These are phyloP conservation scores for Metopia argyrocephala DNA, from an alignment of 2,888 invertebrate genomes.

Conservation along the genomic window DNA sequence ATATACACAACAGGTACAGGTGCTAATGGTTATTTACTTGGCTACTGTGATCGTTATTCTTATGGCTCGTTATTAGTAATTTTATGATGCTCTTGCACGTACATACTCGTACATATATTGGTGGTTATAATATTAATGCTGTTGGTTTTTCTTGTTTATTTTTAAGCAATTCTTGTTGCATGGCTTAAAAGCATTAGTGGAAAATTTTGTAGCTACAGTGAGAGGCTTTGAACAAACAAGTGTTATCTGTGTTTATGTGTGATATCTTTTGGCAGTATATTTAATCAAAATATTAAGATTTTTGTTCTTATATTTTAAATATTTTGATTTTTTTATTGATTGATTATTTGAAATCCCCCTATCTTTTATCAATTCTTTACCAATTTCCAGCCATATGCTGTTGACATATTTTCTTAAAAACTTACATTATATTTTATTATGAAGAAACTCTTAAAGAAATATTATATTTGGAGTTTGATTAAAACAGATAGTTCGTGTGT, in stretches of 20 bases:
- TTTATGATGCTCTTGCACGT: background rate
- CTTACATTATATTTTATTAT: conserved; percentile 30
- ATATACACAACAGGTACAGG: background rate
- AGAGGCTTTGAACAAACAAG: too few species aligned
- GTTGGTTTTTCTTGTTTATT: conserved; percentile 4
- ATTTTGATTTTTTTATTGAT: too few species aligned
- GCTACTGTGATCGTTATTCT: background rate
- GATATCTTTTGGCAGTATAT: too few species aligned
- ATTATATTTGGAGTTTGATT: conserved; percentile 29
- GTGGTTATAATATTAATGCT: background rate
- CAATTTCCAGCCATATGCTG: background rate
- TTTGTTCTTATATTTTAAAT: too few species aligned
- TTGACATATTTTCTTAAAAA: background rate
- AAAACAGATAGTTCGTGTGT: conserved; percentile 32
- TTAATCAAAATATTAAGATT: too few species aligned
- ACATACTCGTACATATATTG: background rate
- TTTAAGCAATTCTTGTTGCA: conserved; percentile 6
- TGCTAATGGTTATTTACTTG: background rate
- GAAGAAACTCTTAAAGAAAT: background rate
- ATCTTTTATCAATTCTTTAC: conserved; percentile 9
- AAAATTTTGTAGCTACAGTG: too few species aligned
- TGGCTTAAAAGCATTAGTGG: background rate
- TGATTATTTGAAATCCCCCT: too few species aligned
- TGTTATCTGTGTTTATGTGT: too few species aligned
- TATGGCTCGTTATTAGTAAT: background rate